Evolutionary conservation across 2,888 invertebrate species (phyloP).

Genomic region (Agrotis puta): DNA sequence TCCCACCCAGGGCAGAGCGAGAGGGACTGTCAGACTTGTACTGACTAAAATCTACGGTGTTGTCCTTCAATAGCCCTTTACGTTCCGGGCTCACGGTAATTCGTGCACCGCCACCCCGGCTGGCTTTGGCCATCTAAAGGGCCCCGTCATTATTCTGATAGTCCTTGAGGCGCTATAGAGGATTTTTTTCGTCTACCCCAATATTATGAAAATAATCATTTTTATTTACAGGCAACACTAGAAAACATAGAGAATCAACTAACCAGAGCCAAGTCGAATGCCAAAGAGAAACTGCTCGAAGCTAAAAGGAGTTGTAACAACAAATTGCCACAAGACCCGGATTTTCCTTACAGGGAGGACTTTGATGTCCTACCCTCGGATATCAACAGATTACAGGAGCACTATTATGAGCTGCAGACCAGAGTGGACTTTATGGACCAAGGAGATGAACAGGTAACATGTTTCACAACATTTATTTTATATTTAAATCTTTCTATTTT

Average conservation of each 20-base stretch:
- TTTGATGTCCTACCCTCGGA: conserved; percentile 90
- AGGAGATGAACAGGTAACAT: conserved; percentile 90
- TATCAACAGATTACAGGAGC: conserved; percentile 88
- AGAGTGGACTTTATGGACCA: conserved; percentile 92
- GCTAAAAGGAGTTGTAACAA: conserved; percentile 91
- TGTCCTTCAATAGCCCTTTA: no score
- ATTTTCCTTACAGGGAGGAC: conserved; percentile 89
- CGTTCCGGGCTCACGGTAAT: no score
- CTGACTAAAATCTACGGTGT: no score
- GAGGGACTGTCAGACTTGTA: no score
- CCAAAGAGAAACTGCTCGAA: conserved; percentile 87
- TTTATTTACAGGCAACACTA: conserved; percentile 74
- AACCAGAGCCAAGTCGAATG: conserved; percentile 78
- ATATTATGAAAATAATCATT: background rate
- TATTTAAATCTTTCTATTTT: no score
- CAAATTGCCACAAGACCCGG: conserved; percentile 89
- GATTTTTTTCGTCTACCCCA: no score
- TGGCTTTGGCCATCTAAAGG: no score
- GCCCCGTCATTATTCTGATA: no score
- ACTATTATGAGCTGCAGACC: conserved; percentile 90
- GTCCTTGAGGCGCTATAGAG: no score
- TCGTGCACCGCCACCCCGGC: no score
- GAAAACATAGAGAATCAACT: conserved; percentile 79
- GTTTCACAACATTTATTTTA: background rate
- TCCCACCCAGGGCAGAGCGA: no score